Percentiles rank a stretch among this genome's conserved stretches.
These are phyloP conservation scores for Rhinogobius similis DNA, from an alignment of 2,113 vertebrate genomes.

Conservation along the genomic window DNA sequence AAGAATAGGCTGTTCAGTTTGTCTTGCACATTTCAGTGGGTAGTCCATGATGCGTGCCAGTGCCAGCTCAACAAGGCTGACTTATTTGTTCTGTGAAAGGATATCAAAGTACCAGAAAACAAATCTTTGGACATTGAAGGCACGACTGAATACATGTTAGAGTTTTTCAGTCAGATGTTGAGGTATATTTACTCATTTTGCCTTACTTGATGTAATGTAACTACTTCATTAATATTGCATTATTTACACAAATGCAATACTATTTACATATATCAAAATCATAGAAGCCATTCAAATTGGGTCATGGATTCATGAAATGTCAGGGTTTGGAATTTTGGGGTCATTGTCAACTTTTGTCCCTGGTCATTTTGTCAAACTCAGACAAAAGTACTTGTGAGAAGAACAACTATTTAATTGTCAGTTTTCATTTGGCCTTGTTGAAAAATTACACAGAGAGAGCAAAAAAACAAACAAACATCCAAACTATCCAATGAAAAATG, in stretches of 20 bases:
- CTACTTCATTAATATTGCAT: too few species aligned
- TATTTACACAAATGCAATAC: too few species aligned
- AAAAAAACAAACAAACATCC: too few species aligned
- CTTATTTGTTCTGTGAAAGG: neutral
- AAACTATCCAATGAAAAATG: too few species aligned
- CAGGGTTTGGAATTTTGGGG: neutral
- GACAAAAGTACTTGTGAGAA: too few species aligned
- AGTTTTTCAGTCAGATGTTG: neutral
- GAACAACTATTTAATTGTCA: too few species aligned
- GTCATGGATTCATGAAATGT: neutral
- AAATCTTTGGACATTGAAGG: neutral
- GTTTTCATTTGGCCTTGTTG: too few species aligned
- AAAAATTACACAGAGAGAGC: too few species aligned
- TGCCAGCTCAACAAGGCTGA: neutral
- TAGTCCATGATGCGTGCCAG: neutral
- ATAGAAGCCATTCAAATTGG: neutral
- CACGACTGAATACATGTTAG: neutral
- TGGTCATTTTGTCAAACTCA: too few species aligned
- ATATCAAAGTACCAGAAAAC: neutral
- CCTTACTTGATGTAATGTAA: too few species aligned
- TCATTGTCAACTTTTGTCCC: too few species aligned
- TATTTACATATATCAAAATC: neutral
- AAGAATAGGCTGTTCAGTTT: neutral
- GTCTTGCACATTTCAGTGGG: neutral
- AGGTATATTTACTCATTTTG: neutral